Evolutionary conservation across 2,113 vertebrate genomes (phyloP).

Genomic region (Dasypus novemcinctus): DNA sequence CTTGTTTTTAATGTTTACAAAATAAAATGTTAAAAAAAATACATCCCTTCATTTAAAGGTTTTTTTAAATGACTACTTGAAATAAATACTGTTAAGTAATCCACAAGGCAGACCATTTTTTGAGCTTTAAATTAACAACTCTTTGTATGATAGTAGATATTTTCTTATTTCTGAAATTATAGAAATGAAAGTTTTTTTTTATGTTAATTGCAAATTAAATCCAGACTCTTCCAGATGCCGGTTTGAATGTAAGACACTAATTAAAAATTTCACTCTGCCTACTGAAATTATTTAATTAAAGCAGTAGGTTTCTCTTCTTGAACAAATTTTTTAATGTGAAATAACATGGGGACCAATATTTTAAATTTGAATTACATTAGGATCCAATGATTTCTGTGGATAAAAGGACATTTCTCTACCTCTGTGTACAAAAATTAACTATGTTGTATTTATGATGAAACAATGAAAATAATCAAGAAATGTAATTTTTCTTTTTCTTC

Average conservation of each 20-base stretch:
- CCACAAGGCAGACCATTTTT: slow-evolving; percentile 44
- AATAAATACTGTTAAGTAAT: background rate
- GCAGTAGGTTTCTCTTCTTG: background rate
- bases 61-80: background rate
- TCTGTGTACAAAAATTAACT: background rate
- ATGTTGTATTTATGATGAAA: background rate
- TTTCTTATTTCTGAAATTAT: slow-evolving; percentile 54
- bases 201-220: slow-evolving; percentile 63
- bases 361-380: background rate
- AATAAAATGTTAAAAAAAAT: slow-evolving; percentile 43
- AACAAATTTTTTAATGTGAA: background rate
- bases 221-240: background rate
- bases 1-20: slow-evolving; percentile 28
- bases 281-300: background rate
- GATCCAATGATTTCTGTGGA: background rate
- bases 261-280: background rate
- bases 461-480: background rate
- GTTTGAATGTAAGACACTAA: background rate
- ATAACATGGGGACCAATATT: background rate
- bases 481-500: background rate
- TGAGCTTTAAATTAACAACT: background rate
- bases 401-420: background rate
- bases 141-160: slow-evolving; percentile 21
- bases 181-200: slow-evolving; percentile 60
- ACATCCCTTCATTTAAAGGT: background rate